These are phyloP conservation scores for Rhipidura dahli DNA, from an alignment of 2,113 vertebrate species.

Conservation along the genomic window DNA sequence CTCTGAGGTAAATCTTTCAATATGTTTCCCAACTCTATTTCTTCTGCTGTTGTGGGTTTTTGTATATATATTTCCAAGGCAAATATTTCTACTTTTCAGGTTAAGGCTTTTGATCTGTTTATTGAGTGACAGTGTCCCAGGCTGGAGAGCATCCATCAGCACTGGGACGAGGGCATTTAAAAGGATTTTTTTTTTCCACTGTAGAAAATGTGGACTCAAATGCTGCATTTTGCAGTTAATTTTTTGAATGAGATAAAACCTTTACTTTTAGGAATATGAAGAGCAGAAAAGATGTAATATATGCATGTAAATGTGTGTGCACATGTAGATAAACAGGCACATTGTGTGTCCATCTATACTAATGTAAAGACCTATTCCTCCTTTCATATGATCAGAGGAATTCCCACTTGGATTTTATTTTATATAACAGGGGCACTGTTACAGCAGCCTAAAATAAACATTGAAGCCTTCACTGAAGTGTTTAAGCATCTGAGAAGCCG, in stretches of 20 bases:
- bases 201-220: background rate
- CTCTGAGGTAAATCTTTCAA: slow-evolving; percentile 19
- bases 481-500: background rate
- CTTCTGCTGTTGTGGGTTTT: background rate
- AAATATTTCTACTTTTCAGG: background rate
- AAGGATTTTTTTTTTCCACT: background rate
- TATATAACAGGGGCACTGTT: background rate
- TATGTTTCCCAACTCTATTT: background rate
- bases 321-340: background rate
- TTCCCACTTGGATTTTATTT: background rate
- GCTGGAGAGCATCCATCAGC: background rate
- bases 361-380: background rate
- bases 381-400: background rate
- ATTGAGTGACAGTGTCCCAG: background rate
- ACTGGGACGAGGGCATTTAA: background rate
- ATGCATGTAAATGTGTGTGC: background rate
- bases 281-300: background rate
- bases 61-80: background rate
- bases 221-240: background rate
- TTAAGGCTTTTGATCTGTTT: background rate
- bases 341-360: background rate
- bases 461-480: background rate
- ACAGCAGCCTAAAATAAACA: background rate
- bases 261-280: background rate
- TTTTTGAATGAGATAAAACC: background rate